Conservation (phyloP, 2,888 invertebrate species). For the Yponomeuta malinellus region DNA sequence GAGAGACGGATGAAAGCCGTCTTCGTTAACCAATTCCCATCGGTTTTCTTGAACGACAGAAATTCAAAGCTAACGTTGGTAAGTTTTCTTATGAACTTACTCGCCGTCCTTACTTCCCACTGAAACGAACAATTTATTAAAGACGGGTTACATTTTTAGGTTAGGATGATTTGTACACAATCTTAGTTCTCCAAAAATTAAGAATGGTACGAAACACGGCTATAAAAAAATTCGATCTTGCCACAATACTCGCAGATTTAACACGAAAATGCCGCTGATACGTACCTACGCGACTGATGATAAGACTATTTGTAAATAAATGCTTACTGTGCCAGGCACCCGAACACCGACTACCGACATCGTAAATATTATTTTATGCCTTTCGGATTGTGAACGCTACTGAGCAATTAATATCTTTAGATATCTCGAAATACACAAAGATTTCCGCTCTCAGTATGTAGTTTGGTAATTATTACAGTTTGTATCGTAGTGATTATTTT, state of each 20-base stretch:
- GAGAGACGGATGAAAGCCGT: neutral
- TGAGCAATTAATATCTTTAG: neutral
- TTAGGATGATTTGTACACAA: too few species aligned
- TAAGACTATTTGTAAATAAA: neutral
- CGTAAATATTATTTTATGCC: neutral
- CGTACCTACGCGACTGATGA: too few species aligned
- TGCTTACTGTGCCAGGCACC: neutral
- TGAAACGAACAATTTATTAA: neutral
- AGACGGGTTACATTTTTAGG: too few species aligned
- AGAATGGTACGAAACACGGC: too few species aligned
- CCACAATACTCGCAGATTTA: too few species aligned
- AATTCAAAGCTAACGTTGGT: neutral
- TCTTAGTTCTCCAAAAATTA: too few species aligned
- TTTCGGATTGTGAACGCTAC: neutral
- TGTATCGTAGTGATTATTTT: too few species aligned
- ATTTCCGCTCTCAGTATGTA: neutral
- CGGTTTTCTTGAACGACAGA: neutral
- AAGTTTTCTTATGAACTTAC: neutral
- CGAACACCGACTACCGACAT: neutral
- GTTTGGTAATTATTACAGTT: too few species aligned
- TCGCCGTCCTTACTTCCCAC: neutral
- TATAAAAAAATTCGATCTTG: too few species aligned
- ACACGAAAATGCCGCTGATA: too few species aligned
- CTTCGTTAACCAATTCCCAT: neutral
- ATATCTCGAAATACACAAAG: neutral